A percentile compares a stretch with the other conserved stretches of the same genome.
phyloP scores from a whole-genome alignment of 2,888 invertebrate species.

The Platypus cylindrus region DNA sequence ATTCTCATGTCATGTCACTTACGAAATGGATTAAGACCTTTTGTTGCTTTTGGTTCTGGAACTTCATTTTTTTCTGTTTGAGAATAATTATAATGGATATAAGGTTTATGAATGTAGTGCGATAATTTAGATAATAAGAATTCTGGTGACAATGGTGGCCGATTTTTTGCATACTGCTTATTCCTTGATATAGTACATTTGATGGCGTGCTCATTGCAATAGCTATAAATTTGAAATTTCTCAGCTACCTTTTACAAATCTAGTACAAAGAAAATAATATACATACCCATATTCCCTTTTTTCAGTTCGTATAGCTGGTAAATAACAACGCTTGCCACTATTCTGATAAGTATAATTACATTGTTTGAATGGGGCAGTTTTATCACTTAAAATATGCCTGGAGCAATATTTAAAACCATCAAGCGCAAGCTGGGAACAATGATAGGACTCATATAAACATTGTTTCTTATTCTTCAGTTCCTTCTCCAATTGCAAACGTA shows the following conservation, averaged over 20 bases:
- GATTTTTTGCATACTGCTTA: constrained; percentile 45
- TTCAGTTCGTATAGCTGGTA: constrained; percentile 62
- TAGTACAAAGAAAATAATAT: constrained; percentile 3
- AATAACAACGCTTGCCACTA: constrained; percentile 62
- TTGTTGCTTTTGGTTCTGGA: constrained; percentile 35
- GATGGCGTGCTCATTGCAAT: constrained; percentile 57
- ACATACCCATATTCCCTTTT: constrained; percentile 52
- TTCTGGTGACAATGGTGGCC: constrained; percentile 54
- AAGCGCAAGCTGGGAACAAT: constrained; percentile 53
- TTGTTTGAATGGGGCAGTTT: constrained; percentile 69
- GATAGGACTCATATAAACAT: constrained; percentile 51
- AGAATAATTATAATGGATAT: constrained; percentile 22
- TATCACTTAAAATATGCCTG: constrained; percentile 73
- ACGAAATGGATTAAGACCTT: constrained; percentile 47
- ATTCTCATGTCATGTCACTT: constrained; percentile 25
- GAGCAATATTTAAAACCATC: constrained; percentile 66
- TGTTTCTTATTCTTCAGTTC: constrained; percentile 48
- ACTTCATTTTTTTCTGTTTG: no score
- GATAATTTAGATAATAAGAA: constrained; percentile 49
- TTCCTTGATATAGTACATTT: constrained; percentile 51
- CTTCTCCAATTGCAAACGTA: constrained; percentile 42
- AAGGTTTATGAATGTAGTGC: constrained; percentile 44
- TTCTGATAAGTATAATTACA: constrained; percentile 58
- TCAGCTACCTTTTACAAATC: background rate
- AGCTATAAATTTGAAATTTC: constrained; percentile 32